phyloP scores from a whole-genome alignment of 2,888 invertebrate genomes.

The Neoitamus cyanurus region DNA sequence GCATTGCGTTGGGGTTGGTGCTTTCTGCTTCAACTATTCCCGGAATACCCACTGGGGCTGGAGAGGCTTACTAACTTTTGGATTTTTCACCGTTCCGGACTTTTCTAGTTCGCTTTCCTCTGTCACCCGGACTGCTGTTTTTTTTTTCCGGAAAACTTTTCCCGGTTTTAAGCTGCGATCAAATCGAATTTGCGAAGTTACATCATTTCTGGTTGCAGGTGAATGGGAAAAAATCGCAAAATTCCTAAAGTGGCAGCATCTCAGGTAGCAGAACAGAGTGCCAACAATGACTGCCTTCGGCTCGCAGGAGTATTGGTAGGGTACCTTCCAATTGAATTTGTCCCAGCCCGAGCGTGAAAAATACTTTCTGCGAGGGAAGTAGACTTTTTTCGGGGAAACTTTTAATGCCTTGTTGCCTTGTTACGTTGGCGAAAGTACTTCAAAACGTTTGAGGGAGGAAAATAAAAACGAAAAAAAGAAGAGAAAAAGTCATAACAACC shows the following conservation, averaged over 20 bases:
- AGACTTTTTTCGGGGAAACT: neutral
- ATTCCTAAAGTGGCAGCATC: neutral
- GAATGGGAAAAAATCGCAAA: conserved; percentile 15
- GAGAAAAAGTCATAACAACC: neutral
- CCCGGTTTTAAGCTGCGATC: conserved; percentile 8
- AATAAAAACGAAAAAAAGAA: neutral
- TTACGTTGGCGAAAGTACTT: neutral
- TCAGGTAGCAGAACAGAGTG: neutral
- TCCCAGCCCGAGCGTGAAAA: neutral
- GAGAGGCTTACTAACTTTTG: neutral
- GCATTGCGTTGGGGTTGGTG: neutral
- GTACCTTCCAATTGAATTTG: neutral
- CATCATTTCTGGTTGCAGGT: conserved; percentile 27
- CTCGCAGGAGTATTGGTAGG: neutral
- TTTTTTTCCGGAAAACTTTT: neutral
- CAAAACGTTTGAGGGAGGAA: neutral
- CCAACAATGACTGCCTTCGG: neutral
- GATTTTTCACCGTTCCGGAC: conserved; percentile 8
- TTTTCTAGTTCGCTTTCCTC: neutral
- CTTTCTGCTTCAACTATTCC: conserved; percentile 28
- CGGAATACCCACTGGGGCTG: neutral
- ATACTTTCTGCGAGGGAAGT: neutral
- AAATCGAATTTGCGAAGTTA: conserved; percentile 33
- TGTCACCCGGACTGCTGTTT: neutral
- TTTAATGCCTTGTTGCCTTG: neutral